Conservation (phyloP, 2,888 invertebrate species). For the Magallana nippona region DNA sequence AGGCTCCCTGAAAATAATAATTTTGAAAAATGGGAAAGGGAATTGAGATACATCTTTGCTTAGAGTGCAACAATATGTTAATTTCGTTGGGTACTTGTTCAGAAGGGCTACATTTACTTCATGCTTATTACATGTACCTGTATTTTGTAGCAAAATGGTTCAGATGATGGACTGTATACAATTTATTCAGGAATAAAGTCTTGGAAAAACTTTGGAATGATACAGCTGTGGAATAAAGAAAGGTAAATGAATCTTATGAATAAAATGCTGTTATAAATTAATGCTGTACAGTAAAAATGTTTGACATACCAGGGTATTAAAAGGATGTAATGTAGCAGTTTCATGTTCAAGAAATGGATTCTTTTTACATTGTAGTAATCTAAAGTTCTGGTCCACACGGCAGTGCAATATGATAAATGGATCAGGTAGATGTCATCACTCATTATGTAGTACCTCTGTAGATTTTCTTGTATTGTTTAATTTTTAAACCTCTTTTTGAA, state of each 20-base stretch:
- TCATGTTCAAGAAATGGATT: neutral
- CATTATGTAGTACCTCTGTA: neutral
- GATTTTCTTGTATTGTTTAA: neutral
- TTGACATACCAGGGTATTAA: neutral
- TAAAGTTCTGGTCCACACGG: conserved; percentile 72
- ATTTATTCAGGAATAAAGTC: conserved; percentile 88
- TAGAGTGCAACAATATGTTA: too few species aligned
- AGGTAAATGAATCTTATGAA: conserved; percentile 45
- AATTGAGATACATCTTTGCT: too few species aligned
- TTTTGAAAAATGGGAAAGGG: too few species aligned
- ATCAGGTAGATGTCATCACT: conserved; percentile 65
- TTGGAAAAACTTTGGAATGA: conserved; percentile 87
- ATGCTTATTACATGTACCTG: too few species aligned
- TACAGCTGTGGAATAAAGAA: conserved; percentile 85
- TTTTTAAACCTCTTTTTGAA: neutral
- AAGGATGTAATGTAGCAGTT: neutral
- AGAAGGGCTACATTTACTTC: too few species aligned
- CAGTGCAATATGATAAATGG: conserved; percentile 76
- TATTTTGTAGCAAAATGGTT: conserved; percentile 86
- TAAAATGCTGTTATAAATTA: neutral
- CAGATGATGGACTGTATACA: conserved; percentile 85
- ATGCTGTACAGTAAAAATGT: neutral
- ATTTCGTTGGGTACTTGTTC: too few species aligned
- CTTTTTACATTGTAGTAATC: conserved; percentile 57
- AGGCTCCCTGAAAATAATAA: too few species aligned